Evolutionary conservation across 2,888 invertebrate genomes (phyloP).

Genomic region (Cosmorhoe ocellata): DNA sequence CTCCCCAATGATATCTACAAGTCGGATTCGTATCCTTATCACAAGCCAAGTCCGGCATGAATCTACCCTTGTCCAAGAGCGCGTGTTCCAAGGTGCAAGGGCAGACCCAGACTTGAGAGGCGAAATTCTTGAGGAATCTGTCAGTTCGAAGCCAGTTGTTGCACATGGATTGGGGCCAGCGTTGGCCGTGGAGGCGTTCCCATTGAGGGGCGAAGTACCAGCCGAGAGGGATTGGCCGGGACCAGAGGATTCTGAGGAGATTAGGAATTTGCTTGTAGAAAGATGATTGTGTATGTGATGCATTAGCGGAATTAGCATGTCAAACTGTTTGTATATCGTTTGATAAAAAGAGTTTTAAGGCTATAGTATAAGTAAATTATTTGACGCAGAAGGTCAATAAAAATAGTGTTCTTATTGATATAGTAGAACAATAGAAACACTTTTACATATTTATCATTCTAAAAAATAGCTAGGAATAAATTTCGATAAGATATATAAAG

Average conservation of each 20-base stretch:
- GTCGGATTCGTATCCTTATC: constrained; percentile 95
- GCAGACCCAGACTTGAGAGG: constrained; percentile 91
- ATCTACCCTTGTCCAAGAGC: constrained; percentile 94
- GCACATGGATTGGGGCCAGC: constrained; percentile 93
- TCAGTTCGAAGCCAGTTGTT: constrained; percentile 95
- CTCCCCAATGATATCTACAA: constrained; percentile 94
- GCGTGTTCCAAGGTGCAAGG: constrained; percentile 97
- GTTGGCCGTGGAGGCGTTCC: constrained; percentile 89
- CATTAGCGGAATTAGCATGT: too few relatives aligned
- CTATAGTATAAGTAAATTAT: too few relatives aligned
- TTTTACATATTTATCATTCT: too few relatives aligned
- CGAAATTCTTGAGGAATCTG: constrained; percentile 91
- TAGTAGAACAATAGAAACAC: too few relatives aligned
- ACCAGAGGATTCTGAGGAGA: constrained; percentile 88
- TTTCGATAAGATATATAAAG: too few relatives aligned
- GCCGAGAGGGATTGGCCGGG: constrained; percentile 93
- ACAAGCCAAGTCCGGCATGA: constrained; percentile 93
- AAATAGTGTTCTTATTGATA: too few relatives aligned
- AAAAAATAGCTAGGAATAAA: too few relatives aligned
- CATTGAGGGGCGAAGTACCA: constrained; percentile 97
- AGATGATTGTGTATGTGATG: too few relatives aligned
- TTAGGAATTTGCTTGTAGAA: neutral
- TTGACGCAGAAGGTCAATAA: too few relatives aligned
- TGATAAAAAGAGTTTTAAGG: too few relatives aligned
- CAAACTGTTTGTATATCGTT: too few relatives aligned